Conservation (phyloP, 1,140 invertebrate species). For the Sogatella furcifera region DNA sequence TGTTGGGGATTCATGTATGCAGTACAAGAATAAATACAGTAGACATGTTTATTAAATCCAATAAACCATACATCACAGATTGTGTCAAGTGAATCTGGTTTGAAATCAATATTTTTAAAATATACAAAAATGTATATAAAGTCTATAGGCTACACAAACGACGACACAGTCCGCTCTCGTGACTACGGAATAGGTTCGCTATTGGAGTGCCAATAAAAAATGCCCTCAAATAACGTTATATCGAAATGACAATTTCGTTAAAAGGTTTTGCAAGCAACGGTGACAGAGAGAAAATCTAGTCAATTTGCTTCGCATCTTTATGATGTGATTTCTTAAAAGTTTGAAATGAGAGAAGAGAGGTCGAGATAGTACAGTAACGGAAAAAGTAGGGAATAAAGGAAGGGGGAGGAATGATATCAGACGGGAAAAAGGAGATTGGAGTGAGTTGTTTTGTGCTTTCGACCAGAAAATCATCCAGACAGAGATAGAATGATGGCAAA, state of each 20-base stretch:
- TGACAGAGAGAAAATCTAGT: neutral
- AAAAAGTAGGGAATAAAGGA: neutral
- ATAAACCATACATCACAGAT: no score
- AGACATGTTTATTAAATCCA: no score
- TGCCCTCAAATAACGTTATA: no score
- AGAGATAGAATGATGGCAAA: neutral
- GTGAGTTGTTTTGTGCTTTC: slow-evolving; percentile 14
- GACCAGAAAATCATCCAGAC: slow-evolving; percentile 19
- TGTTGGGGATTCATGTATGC: no score
- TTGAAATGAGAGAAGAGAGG: slow-evolving; percentile 11
- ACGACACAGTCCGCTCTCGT: no score
- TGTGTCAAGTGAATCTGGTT: no score
- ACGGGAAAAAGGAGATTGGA: slow-evolving; percentile 8
- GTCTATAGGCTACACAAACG: no score
- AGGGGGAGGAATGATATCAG: neutral
- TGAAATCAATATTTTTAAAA: no score
- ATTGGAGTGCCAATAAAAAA: no score
- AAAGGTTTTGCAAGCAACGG: neutral
- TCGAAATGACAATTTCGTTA: neutral
- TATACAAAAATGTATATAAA: no score
- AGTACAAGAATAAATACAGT: no score
- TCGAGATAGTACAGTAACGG: neutral
- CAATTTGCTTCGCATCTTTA: slow-evolving; percentile 5
- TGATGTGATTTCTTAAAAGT: slow-evolving; percentile 10
- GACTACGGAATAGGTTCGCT: no score